phyloP scores from a whole-genome alignment of 1,140 invertebrate species.

The Whitmania pigra region DNA sequence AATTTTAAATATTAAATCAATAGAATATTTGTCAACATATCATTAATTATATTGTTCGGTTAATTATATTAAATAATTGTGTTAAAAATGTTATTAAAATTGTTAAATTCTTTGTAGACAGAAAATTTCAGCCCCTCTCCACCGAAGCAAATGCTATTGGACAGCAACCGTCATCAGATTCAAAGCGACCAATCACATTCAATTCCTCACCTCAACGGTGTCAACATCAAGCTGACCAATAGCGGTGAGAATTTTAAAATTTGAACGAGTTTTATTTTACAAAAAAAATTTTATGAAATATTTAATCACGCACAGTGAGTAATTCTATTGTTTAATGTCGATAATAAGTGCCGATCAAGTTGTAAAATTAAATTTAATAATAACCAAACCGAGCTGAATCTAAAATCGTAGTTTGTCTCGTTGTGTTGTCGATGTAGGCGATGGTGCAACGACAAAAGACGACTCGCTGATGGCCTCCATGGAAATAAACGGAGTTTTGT shows the following conservation, averaged over 20 bases:
- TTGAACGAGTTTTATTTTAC: no score
- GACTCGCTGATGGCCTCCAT: not conserved
- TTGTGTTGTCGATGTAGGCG: not conserved
- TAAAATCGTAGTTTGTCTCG: not conserved
- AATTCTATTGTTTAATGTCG: no score
- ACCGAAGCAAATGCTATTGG: slow-evolving; percentile 3
- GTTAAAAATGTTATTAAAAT: not conserved
- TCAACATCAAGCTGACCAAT: slow-evolving; percentile 8
- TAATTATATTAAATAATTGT: not conserved
- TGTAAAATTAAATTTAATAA: not conserved
- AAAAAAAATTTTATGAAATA: no score
- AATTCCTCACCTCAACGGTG: not conserved
- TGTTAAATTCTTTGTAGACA: not conserved
- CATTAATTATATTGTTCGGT: not conserved
- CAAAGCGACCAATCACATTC: slow-evolving; percentile 8
- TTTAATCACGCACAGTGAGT: no score
- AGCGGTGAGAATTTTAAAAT: not conserved
- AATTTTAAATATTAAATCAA: no score
- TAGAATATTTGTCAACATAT: not conserved
- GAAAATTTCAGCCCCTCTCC: slow-evolving; percentile 1
- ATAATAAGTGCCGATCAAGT: not conserved
- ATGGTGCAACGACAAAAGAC: not conserved
- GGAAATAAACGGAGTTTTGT: not conserved
- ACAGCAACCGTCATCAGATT: not conserved
- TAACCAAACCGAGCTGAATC: not conserved